Conservation (phyloP, 2,797 vertebrate species). For the Phalloptychus januarius region DNA sequence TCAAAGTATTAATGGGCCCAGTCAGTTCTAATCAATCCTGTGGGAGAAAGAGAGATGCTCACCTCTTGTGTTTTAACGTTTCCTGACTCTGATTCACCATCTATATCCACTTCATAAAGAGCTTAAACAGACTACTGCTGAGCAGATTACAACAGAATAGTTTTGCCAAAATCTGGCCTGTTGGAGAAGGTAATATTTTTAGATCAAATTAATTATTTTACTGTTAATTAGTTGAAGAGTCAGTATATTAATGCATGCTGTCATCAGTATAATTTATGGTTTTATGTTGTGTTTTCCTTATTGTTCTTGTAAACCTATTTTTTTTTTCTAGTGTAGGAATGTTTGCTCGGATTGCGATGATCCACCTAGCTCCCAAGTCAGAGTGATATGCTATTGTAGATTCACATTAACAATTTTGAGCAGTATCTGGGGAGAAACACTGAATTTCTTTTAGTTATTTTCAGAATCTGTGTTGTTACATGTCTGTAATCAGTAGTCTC, state of each 20-base stretch:
- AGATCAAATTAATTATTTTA: background rate
- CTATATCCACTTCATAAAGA: constrained; percentile 14
- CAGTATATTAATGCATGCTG: background rate
- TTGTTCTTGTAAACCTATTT: background rate
- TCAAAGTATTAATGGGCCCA: constrained; percentile 82
- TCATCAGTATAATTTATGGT: background rate
- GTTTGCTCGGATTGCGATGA: background rate
- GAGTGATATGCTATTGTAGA: background rate
- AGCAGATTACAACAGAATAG: background rate
- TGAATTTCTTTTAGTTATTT: background rate
- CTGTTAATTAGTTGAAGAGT: background rate
- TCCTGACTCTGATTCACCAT: constrained; percentile 12
- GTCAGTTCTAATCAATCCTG: constrained; percentile 82
- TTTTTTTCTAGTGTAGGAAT: background rate
- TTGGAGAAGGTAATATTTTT: background rate
- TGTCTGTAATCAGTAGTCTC: background rate
- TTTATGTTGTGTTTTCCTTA: background rate
- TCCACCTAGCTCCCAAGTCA: background rate
- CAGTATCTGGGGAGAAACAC: background rate
- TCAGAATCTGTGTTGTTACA: background rate
- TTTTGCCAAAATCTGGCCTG: background rate
- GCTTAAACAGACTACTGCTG: background rate
- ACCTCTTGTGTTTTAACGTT: constrained; percentile 24
- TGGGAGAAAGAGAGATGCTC: constrained; percentile 36
- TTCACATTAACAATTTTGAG: background rate